Evolutionary conservation across 35 echinoderm and acorn worm genomes (phyloP), one percentile per base, ranked within the genome.

Genomic region (Diadema setosum): DNA sequence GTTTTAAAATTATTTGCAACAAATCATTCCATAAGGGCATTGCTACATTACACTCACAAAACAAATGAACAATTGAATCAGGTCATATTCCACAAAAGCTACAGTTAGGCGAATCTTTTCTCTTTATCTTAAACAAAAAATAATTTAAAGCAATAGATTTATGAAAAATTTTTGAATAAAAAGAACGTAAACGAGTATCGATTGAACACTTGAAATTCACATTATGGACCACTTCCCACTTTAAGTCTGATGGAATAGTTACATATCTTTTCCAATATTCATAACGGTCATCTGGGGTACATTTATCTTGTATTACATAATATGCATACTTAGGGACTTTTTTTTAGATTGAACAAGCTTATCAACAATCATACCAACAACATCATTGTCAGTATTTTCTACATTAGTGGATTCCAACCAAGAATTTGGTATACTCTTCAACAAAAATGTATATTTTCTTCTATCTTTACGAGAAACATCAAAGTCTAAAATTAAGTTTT

Each of bases 81-180:
- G 37, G 39, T 6, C 5, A 15, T 17, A 3, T 44, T 18, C 23
- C 40, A 82, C 78, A 82, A 82, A 82, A 46, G 4, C 3, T 11
- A 82, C 78, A 82, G 35, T 82, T 82, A 7, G 78, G 78, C 9
- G 78, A 82, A 44, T 82, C 78, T 34, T 65, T 65, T 65, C 60
- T 65, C 60, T 65, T 24, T 14, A 65, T 65, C 60, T 65, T 39
- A n/a, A n/a, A n/a, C n/a, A n/a, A n/a, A n/a, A n/a, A n/a, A n/a
- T n/a, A n/a, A n/a, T n/a, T n/a, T n/a, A 34, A 78, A 12, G 78
- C 36, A 4, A 82, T 82, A 8, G 39, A 7, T 82, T 42, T 82
- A 48, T 82, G 78, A 46, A 82, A 82, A 44, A 82, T 6, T 16
- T 46, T 82, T 39, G 49, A 82, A 82, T 45, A 82, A 82, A 82